Evolutionary conservation across 2,113 vertebrate species (phyloP), one percentile per base, ranked within the genome.

Genomic region (Nestor notabilis): DNA sequence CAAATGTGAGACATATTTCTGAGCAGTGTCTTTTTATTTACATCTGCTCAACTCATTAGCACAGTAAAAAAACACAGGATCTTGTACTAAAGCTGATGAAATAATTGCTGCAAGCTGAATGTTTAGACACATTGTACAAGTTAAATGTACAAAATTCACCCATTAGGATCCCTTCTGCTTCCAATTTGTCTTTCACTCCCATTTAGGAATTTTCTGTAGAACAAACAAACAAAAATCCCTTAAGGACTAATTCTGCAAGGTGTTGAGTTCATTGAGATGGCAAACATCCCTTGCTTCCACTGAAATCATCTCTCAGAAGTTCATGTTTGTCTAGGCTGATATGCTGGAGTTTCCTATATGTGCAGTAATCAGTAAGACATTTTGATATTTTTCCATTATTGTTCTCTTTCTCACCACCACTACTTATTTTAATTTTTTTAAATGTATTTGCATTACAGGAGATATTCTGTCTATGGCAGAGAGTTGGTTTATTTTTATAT

Each of bases 51-150:
- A 60, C 63, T 91, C 91, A 79, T 95, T 90, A 93, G 56, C 71
- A 29, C 23, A 68, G 18, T 31, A 81, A 41, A 69, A 85, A 63
- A 63, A 13, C 46, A 60, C 41, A 74, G 60, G 17, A 79, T 90
- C 39, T 66, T 78, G 28, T 92, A 39, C 46, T 90, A 71, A 3
- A 75, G 12, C 23, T 92, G 69, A 87, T 95, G 72, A 94, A 95
- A 89, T 94, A 95, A 93, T 94, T 87, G 79, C 76, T 96, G 41
- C 39, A 86, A 82, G 87, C 52, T 92, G 70, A 85, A 74, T 74
- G 41, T 91, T 95, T 87, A 82, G 49, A 61, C 14, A 52, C 46
- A 43, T 44, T 90, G 78, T 87, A 88, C 79, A 74, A 92, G 53
- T 75, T 86, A 86, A 80, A 89, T 50, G n/a, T 87, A n/a, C 37